A percentile compares a stretch with the other conserved stretches of the same genome.
These are phyloP conservation scores for Drosophila arizonae DNA, from an alignment of 1,140 invertebrate genomes.

Conservation along the genomic window DNA sequence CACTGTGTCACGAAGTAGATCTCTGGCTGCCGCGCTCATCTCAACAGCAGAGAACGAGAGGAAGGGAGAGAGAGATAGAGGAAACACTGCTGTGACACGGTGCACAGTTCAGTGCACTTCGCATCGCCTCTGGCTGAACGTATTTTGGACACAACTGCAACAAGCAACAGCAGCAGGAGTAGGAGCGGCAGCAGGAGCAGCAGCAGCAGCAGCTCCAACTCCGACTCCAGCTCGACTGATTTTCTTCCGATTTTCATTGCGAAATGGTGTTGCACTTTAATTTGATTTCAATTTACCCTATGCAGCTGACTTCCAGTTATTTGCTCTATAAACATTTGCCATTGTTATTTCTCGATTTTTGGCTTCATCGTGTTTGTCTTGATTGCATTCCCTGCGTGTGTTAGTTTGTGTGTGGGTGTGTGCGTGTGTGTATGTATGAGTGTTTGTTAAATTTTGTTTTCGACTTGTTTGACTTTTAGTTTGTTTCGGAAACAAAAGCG, in stretches of 20 bases:
- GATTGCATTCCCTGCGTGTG: conserved; percentile 25
- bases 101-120: conserved; percentile 65
- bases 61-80: too few species aligned
- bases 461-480: conserved; percentile 37
- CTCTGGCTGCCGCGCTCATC: conserved; percentile 43
- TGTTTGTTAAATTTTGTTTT: conserved; percentile 35
- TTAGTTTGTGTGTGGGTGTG: background rate
- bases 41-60: conserved; percentile 47
- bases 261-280: conserved; percentile 54
- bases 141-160: conserved; percentile 32
- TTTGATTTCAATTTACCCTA: conserved; percentile 55
- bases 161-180: conserved; percentile 3
- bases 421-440: background rate
- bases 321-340: conserved; percentile 10
- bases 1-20: conserved; percentile 42
- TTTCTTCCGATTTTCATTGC: conserved; percentile 47
- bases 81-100: background rate
- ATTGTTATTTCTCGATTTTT: conserved; percentile 40
- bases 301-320: background rate
- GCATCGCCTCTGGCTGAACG: conserved; percentile 45
- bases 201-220: conserved; percentile 3
- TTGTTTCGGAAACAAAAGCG: conserved; percentile 6
- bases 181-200: conserved; percentile 3
- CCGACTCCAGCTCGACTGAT: conserved; percentile 46
- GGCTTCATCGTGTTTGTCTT: conserved; percentile 42